Percentiles rank a stretch among this genome's conserved stretches.
These are phyloP conservation scores for Tetramorium parvispinum DNA, from an alignment of 1,140 invertebrate genomes.

Conservation along the genomic window DNA sequence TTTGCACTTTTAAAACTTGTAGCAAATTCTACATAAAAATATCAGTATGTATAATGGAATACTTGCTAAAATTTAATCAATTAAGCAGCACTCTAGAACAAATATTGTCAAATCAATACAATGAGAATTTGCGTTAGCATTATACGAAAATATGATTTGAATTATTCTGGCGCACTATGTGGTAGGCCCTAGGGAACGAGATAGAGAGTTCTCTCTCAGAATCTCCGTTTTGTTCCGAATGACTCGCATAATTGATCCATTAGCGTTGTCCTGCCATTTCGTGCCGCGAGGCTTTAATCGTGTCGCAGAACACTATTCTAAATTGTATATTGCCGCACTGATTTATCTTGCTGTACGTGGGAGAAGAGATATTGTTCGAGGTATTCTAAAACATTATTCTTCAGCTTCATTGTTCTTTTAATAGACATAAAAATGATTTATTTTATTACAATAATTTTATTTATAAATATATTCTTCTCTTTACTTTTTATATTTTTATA, in stretches of 20 bases:
- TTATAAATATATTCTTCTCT: not conserved
- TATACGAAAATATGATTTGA: slow-evolving; percentile 74
- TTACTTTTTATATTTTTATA: not conserved
- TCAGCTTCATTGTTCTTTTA: not conserved
- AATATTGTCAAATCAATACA: not conserved
- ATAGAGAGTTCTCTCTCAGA: not conserved
- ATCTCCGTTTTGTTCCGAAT: slow-evolving; percentile 67
- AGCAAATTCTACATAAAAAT: not conserved
- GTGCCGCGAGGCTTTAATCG: slow-evolving; percentile 41
- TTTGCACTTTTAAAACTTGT: not conserved
- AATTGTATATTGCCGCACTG: slow-evolving; percentile 51
- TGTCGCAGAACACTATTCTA: slow-evolving; percentile 57
- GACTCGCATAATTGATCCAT: slow-evolving; percentile 78
- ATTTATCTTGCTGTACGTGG: slow-evolving; percentile 35
- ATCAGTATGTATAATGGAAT: not conserved
- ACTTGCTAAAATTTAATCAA: not conserved
- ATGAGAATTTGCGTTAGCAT: slow-evolving; percentile 62
- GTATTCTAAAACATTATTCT: not conserved
- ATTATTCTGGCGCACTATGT: slow-evolving; percentile 70
- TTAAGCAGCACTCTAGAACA: not conserved
- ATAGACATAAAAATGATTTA: not conserved
- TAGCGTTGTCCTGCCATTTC: slow-evolving; percentile 67
- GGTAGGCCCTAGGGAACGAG: slow-evolving; percentile 15
- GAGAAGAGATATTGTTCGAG: not conserved
- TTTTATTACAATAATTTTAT: not conserved